Conservation (phyloP, 2,888 invertebrate species). For the Notodonta ziczac region DNA sequence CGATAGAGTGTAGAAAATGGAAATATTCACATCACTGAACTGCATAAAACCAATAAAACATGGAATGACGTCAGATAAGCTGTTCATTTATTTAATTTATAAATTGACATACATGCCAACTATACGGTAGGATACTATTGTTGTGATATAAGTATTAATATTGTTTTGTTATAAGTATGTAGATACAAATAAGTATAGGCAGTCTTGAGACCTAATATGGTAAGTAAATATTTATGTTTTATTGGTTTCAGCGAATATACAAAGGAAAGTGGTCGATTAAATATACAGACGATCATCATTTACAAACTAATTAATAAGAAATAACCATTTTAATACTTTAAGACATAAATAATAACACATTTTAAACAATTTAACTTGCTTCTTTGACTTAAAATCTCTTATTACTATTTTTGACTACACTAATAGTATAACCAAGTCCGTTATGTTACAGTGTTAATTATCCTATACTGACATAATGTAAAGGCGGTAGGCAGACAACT, state of each 20-base stretch:
- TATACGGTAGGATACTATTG: neutral
- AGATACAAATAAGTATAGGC: too few relatives aligned
- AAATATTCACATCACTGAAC: constrained; percentile 53
- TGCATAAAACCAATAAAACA: constrained; percentile 77
- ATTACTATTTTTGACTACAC: constrained; percentile 80
- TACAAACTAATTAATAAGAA: constrained; percentile 85
- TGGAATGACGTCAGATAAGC: constrained; percentile 12
- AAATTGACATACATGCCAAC: too few relatives aligned
- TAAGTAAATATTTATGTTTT: constrained; percentile 51
- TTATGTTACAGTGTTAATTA: constrained; percentile 78
- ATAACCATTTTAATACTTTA: constrained; percentile 85
- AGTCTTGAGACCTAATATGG: neutral
- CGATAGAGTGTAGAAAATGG: constrained; percentile 83
- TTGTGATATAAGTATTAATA: neutral
- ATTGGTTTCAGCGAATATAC: constrained; percentile 71
- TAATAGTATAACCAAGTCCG: constrained; percentile 83
- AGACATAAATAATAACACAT: constrained; percentile 85
- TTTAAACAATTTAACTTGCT: constrained; percentile 85
- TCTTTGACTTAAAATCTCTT: constrained; percentile 85
- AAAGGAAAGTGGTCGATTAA: constrained; percentile 64
- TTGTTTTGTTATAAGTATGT: neutral
- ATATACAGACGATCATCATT: constrained; percentile 78
- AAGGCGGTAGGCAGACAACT: constrained; percentile 84
- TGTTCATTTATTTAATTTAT: too few relatives aligned
- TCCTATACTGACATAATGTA: constrained; percentile 82